Base-by-base conservation (phyloP, 2,113 vertebrate species). In the Cichladusa arquata region DNA sequence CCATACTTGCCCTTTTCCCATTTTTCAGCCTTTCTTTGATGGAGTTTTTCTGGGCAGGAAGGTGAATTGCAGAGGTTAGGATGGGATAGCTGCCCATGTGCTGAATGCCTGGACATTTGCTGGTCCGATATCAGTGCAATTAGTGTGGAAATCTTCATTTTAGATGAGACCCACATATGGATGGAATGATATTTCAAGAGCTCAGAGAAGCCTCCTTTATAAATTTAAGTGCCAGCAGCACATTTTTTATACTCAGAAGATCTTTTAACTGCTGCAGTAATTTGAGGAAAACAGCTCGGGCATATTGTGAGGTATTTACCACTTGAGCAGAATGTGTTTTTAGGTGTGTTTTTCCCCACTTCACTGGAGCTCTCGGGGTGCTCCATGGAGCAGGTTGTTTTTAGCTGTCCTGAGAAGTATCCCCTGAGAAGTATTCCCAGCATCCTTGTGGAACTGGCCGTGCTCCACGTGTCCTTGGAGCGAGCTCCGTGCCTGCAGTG, bases 61-160 rank as follows among this genome's bases (percentile, higher is more conserved):
- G n/a, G 14, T 38, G 62, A 65, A 18, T 45, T n/a, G 54, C 26
- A 40, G 24, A 48, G 53, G 29, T 38, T 47, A 12, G 29, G 51
- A 20, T 36, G 66, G 53, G 26, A 25, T 17, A 45, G 61, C 44
- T 88, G 77, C 53, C 40, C 33, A 33, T 11, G 6, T 5, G 0
- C 15, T 58, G 53, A 9, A 0, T 24, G 13, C 0, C 0, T 69
- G 53, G 15, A 23, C 33, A 12, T 65, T 82, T 31, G 33, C 24
- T 82, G 24, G 54, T 70, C 56, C 57, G 33, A 2, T 44, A 42
- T 3, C 60, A 33, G 10, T 25, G 6, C 19, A 25, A 16, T 57
- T 61, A 20, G 9, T 1, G 1, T 53, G n/a, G n/a, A 66, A 20
- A 62, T 57, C 20, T 85, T 53, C 48, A 20, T 22, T 69, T 62